Evolutionary conservation across 1,140 invertebrate genomes (phyloP).

Genomic region (Drosophila trapezifrons): DNA sequence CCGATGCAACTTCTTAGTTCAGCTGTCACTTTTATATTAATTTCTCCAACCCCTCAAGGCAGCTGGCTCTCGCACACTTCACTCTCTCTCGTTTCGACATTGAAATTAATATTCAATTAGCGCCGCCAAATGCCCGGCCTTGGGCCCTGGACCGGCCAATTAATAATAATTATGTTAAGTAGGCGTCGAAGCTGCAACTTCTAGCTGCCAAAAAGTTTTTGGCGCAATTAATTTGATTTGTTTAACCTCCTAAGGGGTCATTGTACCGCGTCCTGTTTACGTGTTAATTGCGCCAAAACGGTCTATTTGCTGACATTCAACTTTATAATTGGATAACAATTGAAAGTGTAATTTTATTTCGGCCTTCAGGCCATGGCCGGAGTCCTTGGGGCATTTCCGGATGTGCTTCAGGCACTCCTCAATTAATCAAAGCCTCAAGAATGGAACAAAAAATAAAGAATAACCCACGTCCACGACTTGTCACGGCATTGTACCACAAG

Average conservation of each 20-base stretch:
- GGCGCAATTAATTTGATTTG: conserved; percentile 61
- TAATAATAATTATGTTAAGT: conserved; percentile 78
- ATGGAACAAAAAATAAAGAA: neutral
- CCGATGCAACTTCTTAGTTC: conserved; percentile 26
- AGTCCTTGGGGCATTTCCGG: neutral
- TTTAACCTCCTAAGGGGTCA: conserved; percentile 13
- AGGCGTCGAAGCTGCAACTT: conserved; percentile 45
- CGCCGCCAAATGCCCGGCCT: conserved; percentile 35
- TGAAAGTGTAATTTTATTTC: conserved; percentile 47
- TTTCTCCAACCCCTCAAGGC: conserved; percentile 19
- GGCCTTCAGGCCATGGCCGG: neutral
- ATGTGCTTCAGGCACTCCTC: conserved; percentile 30
- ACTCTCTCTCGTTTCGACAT: conserved; percentile 64
- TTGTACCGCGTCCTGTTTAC: conserved; percentile 11
- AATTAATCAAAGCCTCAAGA: conserved; percentile 60
- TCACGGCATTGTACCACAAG: conserved; percentile 26
- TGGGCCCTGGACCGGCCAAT: conserved; percentile 52
- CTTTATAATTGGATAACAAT: conserved; percentile 59
- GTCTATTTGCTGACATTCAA: conserved; percentile 60
- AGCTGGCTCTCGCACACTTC: conserved; percentile 42
- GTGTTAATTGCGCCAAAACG: conserved; percentile 61
- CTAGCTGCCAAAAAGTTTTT: conserved; percentile 35
- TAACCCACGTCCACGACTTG: conserved; percentile 33
- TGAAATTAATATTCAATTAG: conserved; percentile 81
- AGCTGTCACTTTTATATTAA: conserved; percentile 72